Conservation (phyloP, 2,797 vertebrate genomes). For the Clarias fuscus region DNA sequence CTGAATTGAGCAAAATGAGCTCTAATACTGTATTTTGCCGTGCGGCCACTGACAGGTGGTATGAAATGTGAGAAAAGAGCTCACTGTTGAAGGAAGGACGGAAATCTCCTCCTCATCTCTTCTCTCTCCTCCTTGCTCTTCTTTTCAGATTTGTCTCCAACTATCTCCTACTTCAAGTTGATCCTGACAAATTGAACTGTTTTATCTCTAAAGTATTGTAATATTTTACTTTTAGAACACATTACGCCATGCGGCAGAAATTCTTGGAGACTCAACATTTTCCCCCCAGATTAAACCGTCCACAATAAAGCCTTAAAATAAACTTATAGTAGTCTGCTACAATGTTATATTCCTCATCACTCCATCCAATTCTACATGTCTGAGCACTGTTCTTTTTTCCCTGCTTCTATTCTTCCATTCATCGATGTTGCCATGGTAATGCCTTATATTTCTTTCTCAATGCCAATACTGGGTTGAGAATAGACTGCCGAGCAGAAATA, state of each 20-base stretch:
- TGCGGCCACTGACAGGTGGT: background rate
- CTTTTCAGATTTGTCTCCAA: background rate
- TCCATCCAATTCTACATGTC: background rate
- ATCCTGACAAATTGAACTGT: background rate
- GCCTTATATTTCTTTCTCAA: constrained; percentile 7
- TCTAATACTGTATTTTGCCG: background rate
- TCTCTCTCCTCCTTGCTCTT: background rate
- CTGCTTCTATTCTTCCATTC: constrained; percentile 4
- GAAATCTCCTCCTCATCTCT: background rate
- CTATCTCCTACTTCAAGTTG: background rate
- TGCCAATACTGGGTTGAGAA: constrained; percentile 4
- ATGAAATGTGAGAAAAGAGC: background rate
- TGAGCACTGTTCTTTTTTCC: background rate
- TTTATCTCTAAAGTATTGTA: background rate
- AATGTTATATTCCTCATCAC: background rate
- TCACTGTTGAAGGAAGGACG: background rate
- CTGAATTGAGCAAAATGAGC: constrained; percentile 22
- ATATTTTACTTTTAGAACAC: background rate
- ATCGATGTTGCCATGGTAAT: constrained; percentile 8
- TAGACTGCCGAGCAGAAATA: constrained; percentile 2
- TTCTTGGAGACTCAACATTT: background rate
- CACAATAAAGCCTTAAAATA: background rate
- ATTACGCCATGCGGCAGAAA: background rate
- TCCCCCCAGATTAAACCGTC: background rate
- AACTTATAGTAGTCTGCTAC: background rate